A percentile compares a stretch with the other conserved stretches of the same genome.
phyloP scores from a whole-genome alignment of 2,113 vertebrate genomes.

The Ptilorrhoa leucosticta region DNA sequence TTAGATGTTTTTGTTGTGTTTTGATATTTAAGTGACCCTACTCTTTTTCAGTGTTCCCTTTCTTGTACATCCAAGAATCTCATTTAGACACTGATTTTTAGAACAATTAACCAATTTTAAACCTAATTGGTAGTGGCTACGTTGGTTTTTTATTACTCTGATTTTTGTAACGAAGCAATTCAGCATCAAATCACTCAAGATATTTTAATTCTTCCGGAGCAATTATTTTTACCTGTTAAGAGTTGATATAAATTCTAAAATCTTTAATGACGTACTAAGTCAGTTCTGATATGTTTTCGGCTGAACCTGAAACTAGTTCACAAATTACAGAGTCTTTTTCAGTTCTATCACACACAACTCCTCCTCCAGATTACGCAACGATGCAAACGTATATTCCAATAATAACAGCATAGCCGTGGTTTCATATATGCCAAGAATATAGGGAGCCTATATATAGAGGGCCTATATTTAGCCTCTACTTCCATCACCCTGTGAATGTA shows the following conservation, averaged over 20 bases:
- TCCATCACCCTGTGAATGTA: slow-evolving; percentile 37
- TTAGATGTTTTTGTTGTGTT: neutral
- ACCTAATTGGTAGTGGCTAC: neutral
- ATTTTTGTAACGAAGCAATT: neutral
- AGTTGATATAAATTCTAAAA: neutral
- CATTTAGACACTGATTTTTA: neutral
- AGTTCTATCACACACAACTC: neutral
- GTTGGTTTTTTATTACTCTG: neutral
- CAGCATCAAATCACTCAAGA: neutral
- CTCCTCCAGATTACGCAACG: neutral
- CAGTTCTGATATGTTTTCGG: neutral
- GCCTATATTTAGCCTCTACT: slow-evolving; percentile 41
- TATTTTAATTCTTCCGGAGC: neutral
- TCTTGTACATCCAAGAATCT: neutral
- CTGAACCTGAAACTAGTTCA: neutral
- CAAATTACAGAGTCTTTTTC: neutral
- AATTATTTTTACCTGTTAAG: neutral
- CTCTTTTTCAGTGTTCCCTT: neutral
- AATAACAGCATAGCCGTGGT: neutral
- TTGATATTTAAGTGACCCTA: neutral
- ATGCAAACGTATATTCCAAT: neutral
- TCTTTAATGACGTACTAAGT: neutral
- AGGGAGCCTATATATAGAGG: slow-evolving; percentile 4
- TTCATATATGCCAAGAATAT: neutral
- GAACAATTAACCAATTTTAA: neutral